phyloP scores from a whole-genome alignment of 2,113 vertebrate genomes.

The Corythoichthys haematopterus region DNA sequence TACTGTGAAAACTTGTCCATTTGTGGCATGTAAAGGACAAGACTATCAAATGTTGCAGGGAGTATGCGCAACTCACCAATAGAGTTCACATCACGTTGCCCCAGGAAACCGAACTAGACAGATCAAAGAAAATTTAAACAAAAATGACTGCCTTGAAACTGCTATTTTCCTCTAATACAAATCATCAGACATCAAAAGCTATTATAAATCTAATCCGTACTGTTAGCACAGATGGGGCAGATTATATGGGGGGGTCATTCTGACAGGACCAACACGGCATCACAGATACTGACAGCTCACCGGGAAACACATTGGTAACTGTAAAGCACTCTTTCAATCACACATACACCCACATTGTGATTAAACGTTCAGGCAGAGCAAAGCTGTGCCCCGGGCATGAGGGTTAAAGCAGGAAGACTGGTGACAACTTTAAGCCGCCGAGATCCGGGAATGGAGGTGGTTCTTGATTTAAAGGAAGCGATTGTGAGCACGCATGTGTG shows the following conservation, averaged over 20 bases:
- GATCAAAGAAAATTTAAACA: conserved; percentile 21
- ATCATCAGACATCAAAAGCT: conserved; percentile 62
- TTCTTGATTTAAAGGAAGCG: conserved; percentile 31
- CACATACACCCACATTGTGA: conserved; percentile 32
- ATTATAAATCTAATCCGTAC: conserved; percentile 64
- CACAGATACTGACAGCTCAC: conserved; percentile 65
- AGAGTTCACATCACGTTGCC: conserved; percentile 34
- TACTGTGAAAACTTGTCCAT: conserved; percentile 28
- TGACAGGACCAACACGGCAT: conserved; percentile 62
- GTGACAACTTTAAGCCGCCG: conserved; percentile 61
- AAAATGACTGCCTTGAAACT: conserved; percentile 36
- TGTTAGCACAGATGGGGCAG: conserved; percentile 69
- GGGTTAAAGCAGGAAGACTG: conserved; percentile 60
- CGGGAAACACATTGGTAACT: conserved; percentile 65
- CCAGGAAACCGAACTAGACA: conserved; percentile 39
- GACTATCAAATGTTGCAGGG: conserved; percentile 46
- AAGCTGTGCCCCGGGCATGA: conserved; percentile 50
- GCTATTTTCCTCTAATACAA: conserved; percentile 53
- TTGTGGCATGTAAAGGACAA: conserved; percentile 38
- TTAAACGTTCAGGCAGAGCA: conserved; percentile 43
- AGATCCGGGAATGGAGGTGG: conserved; percentile 49
- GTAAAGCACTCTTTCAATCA: conserved; percentile 59
- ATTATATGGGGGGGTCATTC: conserved; percentile 57
- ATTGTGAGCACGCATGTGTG: conserved; percentile 16
- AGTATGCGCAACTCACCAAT: conserved; percentile 27